Evolutionary conservation across 2,113 vertebrate species (phyloP).

Genomic region (Lophura nycthemera): DNA sequence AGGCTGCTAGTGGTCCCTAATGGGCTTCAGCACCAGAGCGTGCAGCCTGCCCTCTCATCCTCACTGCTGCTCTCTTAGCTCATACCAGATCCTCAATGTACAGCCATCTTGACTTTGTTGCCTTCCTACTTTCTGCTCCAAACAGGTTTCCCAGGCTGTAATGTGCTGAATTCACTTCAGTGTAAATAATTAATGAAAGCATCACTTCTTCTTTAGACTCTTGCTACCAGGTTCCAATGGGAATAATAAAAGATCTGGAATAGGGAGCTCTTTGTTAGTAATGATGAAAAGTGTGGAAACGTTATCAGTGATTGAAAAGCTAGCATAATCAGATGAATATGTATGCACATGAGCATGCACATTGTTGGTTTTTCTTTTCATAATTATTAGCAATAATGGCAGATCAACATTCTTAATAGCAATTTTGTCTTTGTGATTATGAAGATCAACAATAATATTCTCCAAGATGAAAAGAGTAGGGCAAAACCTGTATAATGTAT

Average conservation of each 20-base stretch:
- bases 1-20: background rate
- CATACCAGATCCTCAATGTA: background rate
- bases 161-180: background rate
- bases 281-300: background rate
- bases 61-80: background rate
- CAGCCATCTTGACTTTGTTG: background rate
- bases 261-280: background rate
- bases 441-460: background rate
- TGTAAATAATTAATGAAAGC: background rate
- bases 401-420: background rate
- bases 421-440: background rate
- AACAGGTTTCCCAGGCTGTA: background rate
- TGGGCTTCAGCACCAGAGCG: background rate
- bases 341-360: background rate
- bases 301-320: background rate
- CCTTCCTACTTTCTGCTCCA: background rate
- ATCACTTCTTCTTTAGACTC: background rate
- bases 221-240: background rate
- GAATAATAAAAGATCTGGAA: background rate
- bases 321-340: background rate
- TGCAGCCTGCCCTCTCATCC: background rate
- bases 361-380: background rate
- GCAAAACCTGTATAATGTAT: background rate
- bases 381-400: background rate
- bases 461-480: background rate